These are phyloP conservation scores for Hystrix brachyura DNA, from an alignment of 2,113 vertebrate genomes.

Conservation along the genomic window DNA sequence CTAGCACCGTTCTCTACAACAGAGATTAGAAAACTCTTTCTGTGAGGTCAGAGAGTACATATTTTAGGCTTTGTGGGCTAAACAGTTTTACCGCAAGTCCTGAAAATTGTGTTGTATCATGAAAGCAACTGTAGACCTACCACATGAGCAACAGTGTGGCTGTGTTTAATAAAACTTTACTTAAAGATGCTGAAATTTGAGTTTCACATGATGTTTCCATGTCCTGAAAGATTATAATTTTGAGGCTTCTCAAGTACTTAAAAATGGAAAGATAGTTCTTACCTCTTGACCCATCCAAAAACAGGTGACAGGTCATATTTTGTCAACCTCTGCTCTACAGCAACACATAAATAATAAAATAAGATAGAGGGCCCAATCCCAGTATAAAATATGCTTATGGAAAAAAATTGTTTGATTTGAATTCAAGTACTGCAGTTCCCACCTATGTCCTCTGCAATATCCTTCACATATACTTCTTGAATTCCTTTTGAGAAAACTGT, in stretches of 20 bases:
- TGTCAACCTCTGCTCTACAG: not conserved
- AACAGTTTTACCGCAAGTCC: not conserved
- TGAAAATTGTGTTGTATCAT: not conserved
- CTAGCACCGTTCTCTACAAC: not conserved
- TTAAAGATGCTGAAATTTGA: not conserved
- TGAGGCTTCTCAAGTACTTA: not conserved
- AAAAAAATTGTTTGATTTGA: not conserved
- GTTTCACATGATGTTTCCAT: not conserved
- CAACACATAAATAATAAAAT: not conserved
- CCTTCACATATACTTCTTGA: not conserved
- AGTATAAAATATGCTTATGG: not conserved
- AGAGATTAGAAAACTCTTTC: not conserved
- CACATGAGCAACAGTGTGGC: not conserved
- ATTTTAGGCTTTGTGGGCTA: not conserved
- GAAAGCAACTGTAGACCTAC: not conserved
- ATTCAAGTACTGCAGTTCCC: not conserved
- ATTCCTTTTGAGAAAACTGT: not conserved
- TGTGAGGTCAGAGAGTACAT: not conserved
- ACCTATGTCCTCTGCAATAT: not conserved
- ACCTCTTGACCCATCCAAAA: not conserved
- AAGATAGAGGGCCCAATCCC: not conserved
- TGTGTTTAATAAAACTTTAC: not conserved
- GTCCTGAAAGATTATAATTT: not conserved
- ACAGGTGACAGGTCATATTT: not conserved
- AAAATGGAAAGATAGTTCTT: constrained; percentile 1